Percentiles rank a stretch among this genome's conserved stretches.
Conservation (phyloP, 1,140 invertebrate species). For the Drosophila kikkawai region DNA sequence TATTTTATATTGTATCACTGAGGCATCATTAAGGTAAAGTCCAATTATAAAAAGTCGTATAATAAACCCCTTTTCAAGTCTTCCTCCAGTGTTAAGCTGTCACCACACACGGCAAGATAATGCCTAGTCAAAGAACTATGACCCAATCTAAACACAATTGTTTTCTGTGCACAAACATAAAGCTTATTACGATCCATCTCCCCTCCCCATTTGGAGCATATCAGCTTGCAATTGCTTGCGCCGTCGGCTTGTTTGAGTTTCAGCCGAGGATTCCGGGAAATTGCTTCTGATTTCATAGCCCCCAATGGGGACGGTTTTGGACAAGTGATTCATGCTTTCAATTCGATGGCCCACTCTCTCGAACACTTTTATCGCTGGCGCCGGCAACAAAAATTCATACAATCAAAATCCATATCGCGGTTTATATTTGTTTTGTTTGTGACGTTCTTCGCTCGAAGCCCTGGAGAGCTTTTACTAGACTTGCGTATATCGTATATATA, state of each 20-base stretch:
- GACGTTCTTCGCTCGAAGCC: constrained; percentile 8
- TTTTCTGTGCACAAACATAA: constrained; percentile 6
- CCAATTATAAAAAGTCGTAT: not conserved
- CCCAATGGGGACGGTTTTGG: constrained; percentile 48
- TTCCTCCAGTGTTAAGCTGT: not conserved
- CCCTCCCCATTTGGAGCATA: constrained; percentile 25
- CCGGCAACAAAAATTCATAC: constrained; percentile 29
- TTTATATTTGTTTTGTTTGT: constrained; percentile 39
- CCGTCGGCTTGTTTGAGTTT: constrained; percentile 62
- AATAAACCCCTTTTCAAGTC: not conserved
- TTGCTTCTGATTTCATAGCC: constrained; percentile 71
- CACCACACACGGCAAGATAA: not conserved
- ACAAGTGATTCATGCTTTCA: constrained; percentile 60
- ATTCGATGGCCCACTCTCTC: constrained; percentile 14
- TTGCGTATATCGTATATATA: constrained; percentile 2
- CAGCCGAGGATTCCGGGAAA: constrained; percentile 61
- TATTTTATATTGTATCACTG: not conserved
- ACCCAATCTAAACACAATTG: constrained; percentile 7
- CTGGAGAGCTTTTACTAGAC: constrained; percentile 43
- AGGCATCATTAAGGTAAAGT: not conserved
- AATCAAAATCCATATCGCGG: constrained; percentile 36
- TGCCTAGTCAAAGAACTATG: not conserved
- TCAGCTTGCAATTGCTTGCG: constrained; percentile 59
- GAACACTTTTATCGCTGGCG: constrained; percentile 11
- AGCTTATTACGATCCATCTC: constrained; percentile 10